Conservation (phyloP, 2,888 invertebrate species). For the Zygothrica quintamaculata region DNA sequence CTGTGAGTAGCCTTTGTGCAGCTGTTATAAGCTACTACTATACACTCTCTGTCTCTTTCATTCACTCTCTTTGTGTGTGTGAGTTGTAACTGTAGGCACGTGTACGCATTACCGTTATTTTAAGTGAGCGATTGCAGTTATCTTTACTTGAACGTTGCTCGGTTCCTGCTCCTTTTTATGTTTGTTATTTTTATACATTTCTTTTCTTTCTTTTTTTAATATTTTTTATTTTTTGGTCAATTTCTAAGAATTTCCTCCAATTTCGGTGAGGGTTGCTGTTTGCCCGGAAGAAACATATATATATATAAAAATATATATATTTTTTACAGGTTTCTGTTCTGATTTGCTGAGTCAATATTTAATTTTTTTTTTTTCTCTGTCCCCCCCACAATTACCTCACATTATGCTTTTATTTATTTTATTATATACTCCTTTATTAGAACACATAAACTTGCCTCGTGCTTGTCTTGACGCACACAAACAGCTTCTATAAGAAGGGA, state of each 20-base stretch:
- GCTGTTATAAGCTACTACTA: constrained; percentile 32
- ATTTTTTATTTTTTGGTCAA: not conserved
- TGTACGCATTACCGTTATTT: constrained; percentile 63
- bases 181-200: constrained; percentile 13
- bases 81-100: constrained; percentile 50
- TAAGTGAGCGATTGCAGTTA: constrained; percentile 65
- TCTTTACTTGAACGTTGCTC: constrained; percentile 35
- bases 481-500: constrained; percentile 37
- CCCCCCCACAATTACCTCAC: constrained; percentile 32
- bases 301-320: constrained; percentile 4
- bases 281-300: constrained; percentile 28
- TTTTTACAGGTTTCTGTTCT: not conserved
- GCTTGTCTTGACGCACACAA: constrained; percentile 53
- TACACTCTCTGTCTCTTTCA: not conserved
- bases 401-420: constrained; percentile 38
- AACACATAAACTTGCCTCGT: not conserved
- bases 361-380: constrained; percentile 32
- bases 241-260: constrained; percentile 24
- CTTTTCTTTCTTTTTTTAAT: constrained; percentile 9
- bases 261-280: constrained; percentile 7
- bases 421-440: not conserved
- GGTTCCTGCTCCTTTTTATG: constrained; percentile 24
- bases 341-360: constrained; percentile 30
- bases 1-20: constrained; percentile 28
- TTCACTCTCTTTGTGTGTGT: not conserved